phyloP scores from a whole-genome alignment of 2,888 invertebrate genomes.

The Trichogramma dendrolimi region DNA sequence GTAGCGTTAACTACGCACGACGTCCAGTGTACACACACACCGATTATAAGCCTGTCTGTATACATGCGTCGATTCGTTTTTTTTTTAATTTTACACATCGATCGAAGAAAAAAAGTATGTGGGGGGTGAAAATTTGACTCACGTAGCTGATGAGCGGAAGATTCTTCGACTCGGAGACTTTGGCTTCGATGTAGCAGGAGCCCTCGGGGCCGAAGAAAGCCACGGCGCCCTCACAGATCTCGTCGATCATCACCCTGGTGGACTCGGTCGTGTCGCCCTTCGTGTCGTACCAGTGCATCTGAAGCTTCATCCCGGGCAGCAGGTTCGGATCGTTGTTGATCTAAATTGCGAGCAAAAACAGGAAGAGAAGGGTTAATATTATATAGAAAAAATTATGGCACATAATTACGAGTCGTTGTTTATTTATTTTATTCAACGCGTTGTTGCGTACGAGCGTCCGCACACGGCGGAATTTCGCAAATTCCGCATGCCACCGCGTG shows the following conservation, averaged over 20 bases:
- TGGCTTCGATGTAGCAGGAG: slow-evolving; percentile 89
- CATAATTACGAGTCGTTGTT: too few species aligned
- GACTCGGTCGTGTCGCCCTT: slow-evolving; percentile 79
- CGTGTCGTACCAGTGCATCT: slow-evolving; percentile 78
- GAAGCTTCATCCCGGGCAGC: slow-evolving; percentile 70
- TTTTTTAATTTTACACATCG: slow-evolving; percentile 1
- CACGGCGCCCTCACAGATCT: slow-evolving; percentile 84
- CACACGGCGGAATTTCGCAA: too few species aligned
- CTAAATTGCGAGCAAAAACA: slow-evolving; percentile 51
- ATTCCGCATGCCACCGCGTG: too few species aligned
- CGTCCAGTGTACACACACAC: too few species aligned
- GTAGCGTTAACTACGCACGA: too few species aligned
- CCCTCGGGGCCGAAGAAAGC: slow-evolving; percentile 96
- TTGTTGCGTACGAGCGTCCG: too few species aligned
- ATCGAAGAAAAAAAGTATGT: neutral
- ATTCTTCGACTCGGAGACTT: slow-evolving; percentile 88
- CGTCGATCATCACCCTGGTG: slow-evolving; percentile 79
- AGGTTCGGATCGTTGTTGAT: slow-evolving; percentile 67
- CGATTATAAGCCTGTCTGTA: too few species aligned
- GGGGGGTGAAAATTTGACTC: slow-evolving; percentile 54
- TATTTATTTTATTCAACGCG: too few species aligned
- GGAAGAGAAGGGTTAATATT: too few species aligned
- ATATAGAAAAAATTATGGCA: too few species aligned
- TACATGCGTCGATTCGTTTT: neutral
- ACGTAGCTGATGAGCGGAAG: slow-evolving; percentile 97